phyloP scores from a whole-genome alignment of 2,113 vertebrate genomes.

The Hippocampus abdominalis region DNA sequence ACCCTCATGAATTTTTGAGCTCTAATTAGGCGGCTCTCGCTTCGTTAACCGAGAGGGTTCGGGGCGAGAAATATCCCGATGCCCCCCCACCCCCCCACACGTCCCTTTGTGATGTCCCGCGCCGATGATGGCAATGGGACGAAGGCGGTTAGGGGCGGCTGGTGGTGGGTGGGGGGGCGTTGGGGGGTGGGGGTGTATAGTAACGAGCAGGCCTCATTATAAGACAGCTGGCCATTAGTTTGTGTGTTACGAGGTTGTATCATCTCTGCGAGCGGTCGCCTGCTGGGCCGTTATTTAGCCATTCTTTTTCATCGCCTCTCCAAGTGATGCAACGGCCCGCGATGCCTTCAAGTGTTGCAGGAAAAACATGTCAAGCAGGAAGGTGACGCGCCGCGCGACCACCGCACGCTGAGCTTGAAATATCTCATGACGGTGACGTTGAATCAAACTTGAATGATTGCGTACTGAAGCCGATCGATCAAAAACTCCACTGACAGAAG shows the following conservation, averaged over 20 bases:
- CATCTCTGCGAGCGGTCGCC: slow-evolving; percentile 55
- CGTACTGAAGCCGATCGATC: too few relatives aligned
- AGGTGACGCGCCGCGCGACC: slow-evolving; percentile 50
- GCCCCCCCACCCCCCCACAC: slow-evolving; percentile 9
- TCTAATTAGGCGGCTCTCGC: slow-evolving; percentile 72
- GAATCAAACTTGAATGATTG: background rate
- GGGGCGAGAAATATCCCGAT: slow-evolving; percentile 46
- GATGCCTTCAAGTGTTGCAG: slow-evolving; percentile 17
- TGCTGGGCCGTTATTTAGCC: slow-evolving; percentile 72
- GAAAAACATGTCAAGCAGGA: slow-evolving; percentile 12
- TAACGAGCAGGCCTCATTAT: slow-evolving; percentile 63
- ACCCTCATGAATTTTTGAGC: slow-evolving; percentile 72
- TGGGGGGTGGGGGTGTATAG: slow-evolving; percentile 37
- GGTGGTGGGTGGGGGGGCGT: background rate
- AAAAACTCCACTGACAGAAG: too few relatives aligned
- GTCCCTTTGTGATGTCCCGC: slow-evolving; percentile 35
- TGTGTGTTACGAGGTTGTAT: slow-evolving; percentile 56
- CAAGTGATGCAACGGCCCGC: slow-evolving; percentile 64
- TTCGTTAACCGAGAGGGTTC: slow-evolving; percentile 66
- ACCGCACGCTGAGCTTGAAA: background rate
- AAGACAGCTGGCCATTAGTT: slow-evolving; percentile 71
- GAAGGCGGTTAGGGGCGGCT: slow-evolving; percentile 18
- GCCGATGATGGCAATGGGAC: slow-evolving; percentile 16
- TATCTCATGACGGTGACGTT: background rate
- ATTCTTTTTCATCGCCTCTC: slow-evolving; percentile 70